Conservation (phyloP, 2,797 vertebrate species). For the Sebastes hopkinsi region DNA sequence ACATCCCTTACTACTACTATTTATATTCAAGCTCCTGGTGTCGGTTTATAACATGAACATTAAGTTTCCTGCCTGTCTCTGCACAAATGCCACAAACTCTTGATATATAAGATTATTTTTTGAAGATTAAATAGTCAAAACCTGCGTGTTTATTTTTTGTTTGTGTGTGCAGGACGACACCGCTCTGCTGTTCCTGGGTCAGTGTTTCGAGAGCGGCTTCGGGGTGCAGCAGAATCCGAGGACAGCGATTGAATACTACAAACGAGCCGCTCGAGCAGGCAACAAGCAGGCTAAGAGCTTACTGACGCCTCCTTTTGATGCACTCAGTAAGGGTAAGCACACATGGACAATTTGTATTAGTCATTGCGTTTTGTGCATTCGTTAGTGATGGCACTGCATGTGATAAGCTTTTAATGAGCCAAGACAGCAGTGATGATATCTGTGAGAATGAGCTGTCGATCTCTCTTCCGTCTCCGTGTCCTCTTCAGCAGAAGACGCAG, state of each 20-base stretch:
- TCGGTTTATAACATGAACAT: not conserved
- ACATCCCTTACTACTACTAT: not conserved
- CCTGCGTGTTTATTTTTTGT: not conserved
- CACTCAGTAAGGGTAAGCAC: slow-evolving; percentile 65
- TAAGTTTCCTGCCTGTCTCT: not conserved
- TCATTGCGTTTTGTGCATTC: slow-evolving; percentile 1
- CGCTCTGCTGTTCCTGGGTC: slow-evolving; percentile 88
- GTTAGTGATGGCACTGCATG: slow-evolving; percentile 9
- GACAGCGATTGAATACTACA: slow-evolving; percentile 83
- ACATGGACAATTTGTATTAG: slow-evolving; percentile 5
- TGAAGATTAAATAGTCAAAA: not conserved
- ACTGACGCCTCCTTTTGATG: slow-evolving; percentile 64
- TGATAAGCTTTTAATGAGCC: slow-evolving; percentile 25
- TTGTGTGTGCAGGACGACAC: slow-evolving; percentile 82
- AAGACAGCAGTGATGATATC: not conserved
- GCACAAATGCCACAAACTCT: not conserved
- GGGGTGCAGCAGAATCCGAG: slow-evolving; percentile 81
- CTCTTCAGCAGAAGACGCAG: slow-evolving; percentile 25
- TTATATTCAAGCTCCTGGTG: not conserved
- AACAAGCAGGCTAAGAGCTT: slow-evolving; percentile 77
- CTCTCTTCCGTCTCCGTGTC: not conserved
- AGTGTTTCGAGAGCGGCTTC: slow-evolving; percentile 91
- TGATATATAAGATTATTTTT: not conserved
- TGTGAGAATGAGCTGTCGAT: not conserved
- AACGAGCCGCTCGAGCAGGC: slow-evolving; percentile 78